Evolutionary conservation across 2,797 vertebrate genomes (phyloP), one percentile per base, ranked within the genome.

Genomic region (Onychomys leucogaster): DNA sequence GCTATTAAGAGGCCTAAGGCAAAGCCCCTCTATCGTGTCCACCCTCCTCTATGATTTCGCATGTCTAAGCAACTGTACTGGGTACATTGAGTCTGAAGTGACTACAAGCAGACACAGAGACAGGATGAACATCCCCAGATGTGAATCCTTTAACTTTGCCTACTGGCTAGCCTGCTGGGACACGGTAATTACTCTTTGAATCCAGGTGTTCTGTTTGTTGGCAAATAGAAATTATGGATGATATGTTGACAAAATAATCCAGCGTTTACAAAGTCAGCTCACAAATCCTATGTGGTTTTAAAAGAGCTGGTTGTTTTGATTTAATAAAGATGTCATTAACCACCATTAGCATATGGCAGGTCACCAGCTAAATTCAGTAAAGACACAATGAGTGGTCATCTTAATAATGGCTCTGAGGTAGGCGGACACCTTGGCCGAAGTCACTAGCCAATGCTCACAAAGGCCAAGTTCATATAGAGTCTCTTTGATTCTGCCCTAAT

Each of bases 101-200:
- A 2, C 57, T 25, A 27, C 0, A 59, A 59, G 11, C n/a, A 59
- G n/a, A 43, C 57, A 25, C 6, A 32, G 43, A 46, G 19, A 43
- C 2, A 1, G 13, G 12, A 59, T n/a, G 25, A 27, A 27, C 19
- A 41, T 9, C 34, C 61, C 59, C 32, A n/a, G 87, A 41, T 29
- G 8, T 21, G 55, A 17, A n/a, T 0, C 41, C n/a, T 46, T 37
- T 43, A 1, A 1, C n/a, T 41, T 23, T 43, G 0, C 3, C 32
- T 34, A 5, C n/a, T 14, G 57, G 29, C 52, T 27, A 1, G 34
- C 63, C 34, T 43, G n/a, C 25, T 61, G 61, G n/a, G 25, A 80
- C 12, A 37, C 27, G 0, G 25, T 57, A 27, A 1, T 73, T 57
- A 37, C 19, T 27, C 34, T 46, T 57, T 29, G 34, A 75, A 57